Percentiles rank a stretch among this genome's conserved stretches.
phyloP scores from a whole-genome alignment of 2,888 invertebrate species.

The Melieria omissa region DNA sequence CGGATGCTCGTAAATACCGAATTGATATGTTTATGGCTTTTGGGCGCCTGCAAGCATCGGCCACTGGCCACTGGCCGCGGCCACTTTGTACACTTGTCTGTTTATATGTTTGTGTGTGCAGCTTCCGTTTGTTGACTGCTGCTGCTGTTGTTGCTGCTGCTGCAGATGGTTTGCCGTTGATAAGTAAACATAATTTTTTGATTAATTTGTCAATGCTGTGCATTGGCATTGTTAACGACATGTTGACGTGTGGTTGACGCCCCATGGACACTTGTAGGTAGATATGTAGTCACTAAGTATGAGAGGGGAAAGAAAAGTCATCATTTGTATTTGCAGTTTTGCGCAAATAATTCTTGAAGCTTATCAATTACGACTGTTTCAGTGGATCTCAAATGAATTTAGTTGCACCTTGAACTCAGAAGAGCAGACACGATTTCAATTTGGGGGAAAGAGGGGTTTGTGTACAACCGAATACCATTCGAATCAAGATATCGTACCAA shows the following conservation, averaged over 20 bases:
- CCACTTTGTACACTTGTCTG: too few species aligned
- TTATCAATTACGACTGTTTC: too few species aligned
- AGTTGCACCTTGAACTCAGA: too few species aligned
- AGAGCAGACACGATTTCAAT: too few species aligned
- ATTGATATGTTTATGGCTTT: conserved; percentile 39
- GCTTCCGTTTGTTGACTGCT: conserved; percentile 20
- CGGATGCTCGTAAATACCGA: conserved; percentile 11
- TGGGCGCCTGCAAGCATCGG: neutral
- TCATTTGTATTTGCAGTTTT: too few species aligned
- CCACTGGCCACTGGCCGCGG: neutral
- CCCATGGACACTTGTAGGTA: neutral
- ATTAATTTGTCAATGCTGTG: conserved; percentile 45
- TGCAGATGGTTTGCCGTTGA: neutral
- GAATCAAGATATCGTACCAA: too few species aligned
- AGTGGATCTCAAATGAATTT: too few species aligned
- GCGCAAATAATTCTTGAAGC: too few species aligned
- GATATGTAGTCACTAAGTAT: neutral
- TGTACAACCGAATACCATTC: too few species aligned
- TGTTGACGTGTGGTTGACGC: conserved; percentile 14
- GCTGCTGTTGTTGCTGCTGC: conserved; percentile 16
- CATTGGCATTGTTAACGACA: conserved; percentile 27
- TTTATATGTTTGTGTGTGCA: neutral
- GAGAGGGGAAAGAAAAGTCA: neutral
- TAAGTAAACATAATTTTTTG: conserved; percentile 47
- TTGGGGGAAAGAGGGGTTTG: too few species aligned